Conservation (phyloP, 2,797 vertebrate genomes). For the Crenichthys baileyi region DNA sequence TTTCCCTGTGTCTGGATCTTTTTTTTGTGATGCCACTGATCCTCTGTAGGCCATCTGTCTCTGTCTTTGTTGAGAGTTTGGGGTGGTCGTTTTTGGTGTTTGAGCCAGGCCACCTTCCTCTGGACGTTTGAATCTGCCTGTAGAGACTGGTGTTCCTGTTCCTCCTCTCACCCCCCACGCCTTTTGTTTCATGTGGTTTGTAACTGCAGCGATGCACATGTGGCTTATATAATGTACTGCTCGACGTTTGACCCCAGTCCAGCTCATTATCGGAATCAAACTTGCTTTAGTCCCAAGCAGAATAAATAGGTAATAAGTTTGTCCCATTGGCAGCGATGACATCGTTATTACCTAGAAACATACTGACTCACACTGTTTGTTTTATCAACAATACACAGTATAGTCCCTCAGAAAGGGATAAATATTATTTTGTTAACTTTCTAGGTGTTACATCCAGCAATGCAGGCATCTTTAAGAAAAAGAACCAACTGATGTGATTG, state of each 20-base stretch:
- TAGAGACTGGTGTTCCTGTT: slow-evolving; percentile 65
- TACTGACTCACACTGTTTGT: slow-evolving; percentile 28
- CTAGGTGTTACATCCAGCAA: neutral
- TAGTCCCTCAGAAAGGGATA: neutral
- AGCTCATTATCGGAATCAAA: slow-evolving; percentile 53
- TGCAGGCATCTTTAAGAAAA: neutral
- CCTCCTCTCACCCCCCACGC: slow-evolving; percentile 54
- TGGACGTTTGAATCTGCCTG: slow-evolving; percentile 69
- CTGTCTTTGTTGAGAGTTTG: slow-evolving; percentile 74
- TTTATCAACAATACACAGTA: slow-evolving; percentile 20
- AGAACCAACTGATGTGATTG: no score
- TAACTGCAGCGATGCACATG: slow-evolving; percentile 68
- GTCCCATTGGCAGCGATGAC: slow-evolving; percentile 20
- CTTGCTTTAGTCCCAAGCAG: slow-evolving; percentile 49
- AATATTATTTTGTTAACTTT: neutral
- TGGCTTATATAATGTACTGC: slow-evolving; percentile 71
- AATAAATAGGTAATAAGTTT: slow-evolving; percentile 40
- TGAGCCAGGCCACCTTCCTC: slow-evolving; percentile 65
- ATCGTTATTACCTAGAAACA: slow-evolving; percentile 2
- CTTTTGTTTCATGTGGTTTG: slow-evolving; percentile 76
- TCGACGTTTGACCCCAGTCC: slow-evolving; percentile 54
- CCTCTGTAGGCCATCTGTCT: slow-evolving; percentile 74
- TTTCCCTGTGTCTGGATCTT: slow-evolving; percentile 67
- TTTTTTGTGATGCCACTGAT: slow-evolving; percentile 67
- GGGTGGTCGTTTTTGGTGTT: slow-evolving; percentile 74